phyloP scores from a whole-genome alignment of 1,140 invertebrate genomes.

The Caenorhabditis inopinata region DNA sequence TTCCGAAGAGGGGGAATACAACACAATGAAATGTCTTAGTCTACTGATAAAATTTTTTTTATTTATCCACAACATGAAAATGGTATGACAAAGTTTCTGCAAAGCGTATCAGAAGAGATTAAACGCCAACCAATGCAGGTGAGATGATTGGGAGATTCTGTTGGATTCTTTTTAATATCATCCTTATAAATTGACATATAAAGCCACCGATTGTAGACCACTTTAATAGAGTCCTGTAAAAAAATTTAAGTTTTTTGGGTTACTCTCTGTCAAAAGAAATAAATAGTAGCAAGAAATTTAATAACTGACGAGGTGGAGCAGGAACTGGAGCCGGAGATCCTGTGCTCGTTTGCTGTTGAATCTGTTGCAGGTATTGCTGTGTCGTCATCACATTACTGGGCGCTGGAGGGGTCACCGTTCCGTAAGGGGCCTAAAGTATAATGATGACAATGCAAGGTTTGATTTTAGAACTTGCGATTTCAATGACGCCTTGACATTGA shows the following conservation, averaged over 20 bases:
- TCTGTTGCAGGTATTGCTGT: conserved; percentile 6
- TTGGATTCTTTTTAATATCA: neutral
- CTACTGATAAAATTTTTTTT: no score
- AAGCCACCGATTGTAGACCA: neutral
- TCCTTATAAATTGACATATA: neutral
- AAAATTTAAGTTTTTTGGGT: no score
- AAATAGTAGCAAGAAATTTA: neutral
- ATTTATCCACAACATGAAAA: no score
- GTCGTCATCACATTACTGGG: neutral
- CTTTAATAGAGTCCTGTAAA: neutral
- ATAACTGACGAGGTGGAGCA: neutral
- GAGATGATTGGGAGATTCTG: neutral
- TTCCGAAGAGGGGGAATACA: neutral
- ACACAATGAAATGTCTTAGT: neutral
- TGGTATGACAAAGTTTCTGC: neutral
- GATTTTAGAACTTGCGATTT: neutral
- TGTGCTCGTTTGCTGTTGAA: neutral
- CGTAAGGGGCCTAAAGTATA: neutral
- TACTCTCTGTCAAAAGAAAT: no score
- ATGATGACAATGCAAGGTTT: neutral
- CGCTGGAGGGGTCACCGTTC: neutral
- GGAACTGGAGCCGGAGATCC: conserved; percentile 7
- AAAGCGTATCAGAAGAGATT: neutral
- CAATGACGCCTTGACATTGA: no score
- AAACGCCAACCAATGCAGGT: neutral